phyloP scores from a whole-genome alignment of 1,140 invertebrate species.

The Drosophila sechellia region DNA sequence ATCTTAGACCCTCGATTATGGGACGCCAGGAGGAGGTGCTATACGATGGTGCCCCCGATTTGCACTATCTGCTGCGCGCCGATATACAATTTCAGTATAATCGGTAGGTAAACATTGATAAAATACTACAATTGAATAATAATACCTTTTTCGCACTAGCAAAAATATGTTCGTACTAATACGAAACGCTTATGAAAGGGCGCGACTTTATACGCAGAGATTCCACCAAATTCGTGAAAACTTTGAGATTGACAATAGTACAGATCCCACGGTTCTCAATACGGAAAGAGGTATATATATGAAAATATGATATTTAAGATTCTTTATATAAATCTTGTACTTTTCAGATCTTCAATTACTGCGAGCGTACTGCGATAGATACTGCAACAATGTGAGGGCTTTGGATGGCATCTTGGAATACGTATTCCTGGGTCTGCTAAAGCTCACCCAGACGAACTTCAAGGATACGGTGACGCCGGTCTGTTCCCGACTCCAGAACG shows the following conservation, averaged over 20 bases:
- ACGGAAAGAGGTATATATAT: slow-evolving; percentile 78
- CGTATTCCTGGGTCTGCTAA: slow-evolving; percentile 88
- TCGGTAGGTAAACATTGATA: slow-evolving; percentile 51
- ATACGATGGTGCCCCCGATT: slow-evolving; percentile 86
- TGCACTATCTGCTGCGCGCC: slow-evolving; percentile 85
- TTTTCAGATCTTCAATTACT: slow-evolving; percentile 86
- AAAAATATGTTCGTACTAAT: slow-evolving; percentile 65
- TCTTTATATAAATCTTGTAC: too few relatives aligned
- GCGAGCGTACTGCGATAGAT: slow-evolving; percentile 86
- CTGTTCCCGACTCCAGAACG: slow-evolving; percentile 88
- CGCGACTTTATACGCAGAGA: slow-evolving; percentile 88
- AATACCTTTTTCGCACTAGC: slow-evolving; percentile 12
- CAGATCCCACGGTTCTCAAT: slow-evolving; percentile 86
- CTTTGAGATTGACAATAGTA: slow-evolving; percentile 89
- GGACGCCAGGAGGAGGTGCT: slow-evolving; percentile 87
- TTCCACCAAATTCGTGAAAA: slow-evolving; percentile 89
- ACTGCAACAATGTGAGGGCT: slow-evolving; percentile 86
- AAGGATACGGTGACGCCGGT: slow-evolving; percentile 89
- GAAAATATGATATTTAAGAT: too few relatives aligned
- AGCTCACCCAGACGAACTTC: slow-evolving; percentile 89
- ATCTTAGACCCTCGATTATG: slow-evolving; percentile 87
- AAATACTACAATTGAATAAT: too few relatives aligned
- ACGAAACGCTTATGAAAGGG: slow-evolving; percentile 86
- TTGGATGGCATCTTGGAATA: slow-evolving; percentile 88
- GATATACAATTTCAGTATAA: slow-evolving; percentile 86